These are phyloP conservation scores for Lepidothrix coronata DNA, from an alignment of 2,113 vertebrate genomes.

Conservation along the genomic window DNA sequence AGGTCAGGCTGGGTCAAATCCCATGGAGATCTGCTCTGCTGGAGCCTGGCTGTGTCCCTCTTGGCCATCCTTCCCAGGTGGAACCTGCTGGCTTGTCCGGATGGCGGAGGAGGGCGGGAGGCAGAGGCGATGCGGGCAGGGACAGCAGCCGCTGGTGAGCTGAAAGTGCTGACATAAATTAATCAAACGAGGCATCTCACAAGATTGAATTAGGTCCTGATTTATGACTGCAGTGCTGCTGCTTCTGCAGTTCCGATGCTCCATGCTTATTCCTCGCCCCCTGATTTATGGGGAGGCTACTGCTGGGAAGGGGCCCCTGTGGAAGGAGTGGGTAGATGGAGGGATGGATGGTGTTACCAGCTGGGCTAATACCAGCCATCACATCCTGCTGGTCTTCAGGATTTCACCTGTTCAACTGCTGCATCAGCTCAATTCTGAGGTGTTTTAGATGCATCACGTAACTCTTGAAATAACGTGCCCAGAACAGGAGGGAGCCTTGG, in stretches of 20 bases:
- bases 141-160: background rate
- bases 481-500: background rate
- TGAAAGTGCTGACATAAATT: constrained; percentile 77
- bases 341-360: background rate
- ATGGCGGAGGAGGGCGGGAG: background rate
- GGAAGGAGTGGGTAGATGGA: background rate
- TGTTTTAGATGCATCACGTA: background rate
- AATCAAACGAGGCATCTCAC: constrained; percentile 75
- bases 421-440: background rate
- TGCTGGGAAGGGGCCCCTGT: background rate
- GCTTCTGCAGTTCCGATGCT: constrained; percentile 55
- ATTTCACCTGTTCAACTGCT: constrained; percentile 8
- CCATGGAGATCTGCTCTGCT: background rate
- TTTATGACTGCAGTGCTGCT: constrained; percentile 70
- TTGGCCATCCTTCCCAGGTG: background rate
- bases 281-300: constrained; percentile 72
- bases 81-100: background rate
- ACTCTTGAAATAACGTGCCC: background rate
- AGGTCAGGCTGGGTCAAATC: background rate
- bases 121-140: constrained; percentile 20
- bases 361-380: background rate
- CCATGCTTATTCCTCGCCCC: constrained; percentile 33
- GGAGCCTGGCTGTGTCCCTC: background rate
- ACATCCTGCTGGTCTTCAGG: background rate
- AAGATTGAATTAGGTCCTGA: constrained; percentile 81